Evolutionary conservation across 1,140 invertebrate species (phyloP).

Genomic region (Megalonaias nervosa): DNA sequence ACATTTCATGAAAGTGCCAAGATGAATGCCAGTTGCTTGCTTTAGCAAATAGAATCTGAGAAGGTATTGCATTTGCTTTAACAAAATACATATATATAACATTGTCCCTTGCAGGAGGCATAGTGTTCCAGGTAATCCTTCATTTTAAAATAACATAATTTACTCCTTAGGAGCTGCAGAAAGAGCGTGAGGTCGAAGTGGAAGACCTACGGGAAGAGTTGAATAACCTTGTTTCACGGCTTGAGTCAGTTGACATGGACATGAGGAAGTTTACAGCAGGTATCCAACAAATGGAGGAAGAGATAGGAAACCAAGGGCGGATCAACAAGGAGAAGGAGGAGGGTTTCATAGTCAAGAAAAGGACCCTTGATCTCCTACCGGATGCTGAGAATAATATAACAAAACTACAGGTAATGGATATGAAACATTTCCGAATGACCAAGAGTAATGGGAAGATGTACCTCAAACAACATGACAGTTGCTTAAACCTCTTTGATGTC

Average conservation of each 20-base stretch:
- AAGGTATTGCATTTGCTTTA: not conserved
- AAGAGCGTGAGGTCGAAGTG: slow-evolving; percentile 67
- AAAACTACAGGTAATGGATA: slow-evolving; percentile 72
- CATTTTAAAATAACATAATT: not conserved
- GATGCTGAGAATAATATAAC: slow-evolving; percentile 78
- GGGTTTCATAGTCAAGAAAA: slow-evolving; percentile 73
- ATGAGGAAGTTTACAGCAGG: slow-evolving; percentile 60
- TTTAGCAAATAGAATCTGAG: not conserved
- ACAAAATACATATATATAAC: not conserved
- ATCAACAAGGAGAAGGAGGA: slow-evolving; percentile 65
- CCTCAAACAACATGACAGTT: too few species aligned
- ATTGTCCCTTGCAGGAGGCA: not conserved
- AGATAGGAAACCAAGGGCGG: slow-evolving; percentile 42
- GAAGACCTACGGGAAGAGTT: slow-evolving; percentile 61
- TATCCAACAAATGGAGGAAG: slow-evolving; percentile 67
- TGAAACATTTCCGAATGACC: not conserved
- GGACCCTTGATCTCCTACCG: slow-evolving; percentile 77
- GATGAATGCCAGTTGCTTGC: too few species aligned
- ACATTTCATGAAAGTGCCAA: too few species aligned
- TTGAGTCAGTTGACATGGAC: slow-evolving; percentile 61
- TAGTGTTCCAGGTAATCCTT: not conserved
- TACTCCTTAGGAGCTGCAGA: slow-evolving; percentile 62
- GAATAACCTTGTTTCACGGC: slow-evolving; percentile 49
- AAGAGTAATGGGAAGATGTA: too few species aligned
- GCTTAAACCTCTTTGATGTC: too few species aligned